phyloP scores from a whole-genome alignment of 2,113 vertebrate species.

The Pantherophis guttatus region DNA sequence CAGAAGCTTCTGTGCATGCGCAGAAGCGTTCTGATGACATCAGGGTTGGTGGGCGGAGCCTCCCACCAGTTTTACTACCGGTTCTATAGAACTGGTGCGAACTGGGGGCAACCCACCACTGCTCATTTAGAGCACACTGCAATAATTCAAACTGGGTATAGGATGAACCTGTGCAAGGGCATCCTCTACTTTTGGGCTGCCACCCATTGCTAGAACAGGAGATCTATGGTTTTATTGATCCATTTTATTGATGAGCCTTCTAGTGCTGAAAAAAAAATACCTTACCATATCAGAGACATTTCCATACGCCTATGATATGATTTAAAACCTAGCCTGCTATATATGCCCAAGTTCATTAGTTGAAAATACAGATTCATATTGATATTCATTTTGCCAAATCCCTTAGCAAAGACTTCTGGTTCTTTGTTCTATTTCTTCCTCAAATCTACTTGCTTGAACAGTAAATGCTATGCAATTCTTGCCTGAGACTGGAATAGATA shows the following conservation, averaged over 20 bases:
- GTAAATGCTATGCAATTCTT: conserved; percentile 6
- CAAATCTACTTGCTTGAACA: conserved; percentile 3
- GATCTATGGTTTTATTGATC: neutral
- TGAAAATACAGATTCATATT: neutral
- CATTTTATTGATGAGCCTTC: neutral
- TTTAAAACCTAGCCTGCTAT: neutral
- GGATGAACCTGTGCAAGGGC: neutral
- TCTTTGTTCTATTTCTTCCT: neutral
- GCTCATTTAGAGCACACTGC: neutral
- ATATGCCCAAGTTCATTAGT: neutral
- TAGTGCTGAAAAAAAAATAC: neutral
- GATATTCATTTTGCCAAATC: neutral
- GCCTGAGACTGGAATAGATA: conserved; percentile 13
- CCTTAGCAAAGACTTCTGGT: conserved; percentile 9
- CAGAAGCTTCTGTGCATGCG: no score
- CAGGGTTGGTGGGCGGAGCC: no score
- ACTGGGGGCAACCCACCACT: no score
- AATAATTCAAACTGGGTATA: neutral
- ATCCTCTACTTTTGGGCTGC: neutral
- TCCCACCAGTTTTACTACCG: no score
- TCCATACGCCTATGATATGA: no score
- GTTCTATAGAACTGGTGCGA: no score
- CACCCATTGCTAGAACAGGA: neutral
- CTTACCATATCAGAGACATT: neutral
- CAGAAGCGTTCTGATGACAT: no score